Evolutionary conservation across 2,113 vertebrate species (phyloP).

Genomic region (Pelobates fuscus): DNA sequence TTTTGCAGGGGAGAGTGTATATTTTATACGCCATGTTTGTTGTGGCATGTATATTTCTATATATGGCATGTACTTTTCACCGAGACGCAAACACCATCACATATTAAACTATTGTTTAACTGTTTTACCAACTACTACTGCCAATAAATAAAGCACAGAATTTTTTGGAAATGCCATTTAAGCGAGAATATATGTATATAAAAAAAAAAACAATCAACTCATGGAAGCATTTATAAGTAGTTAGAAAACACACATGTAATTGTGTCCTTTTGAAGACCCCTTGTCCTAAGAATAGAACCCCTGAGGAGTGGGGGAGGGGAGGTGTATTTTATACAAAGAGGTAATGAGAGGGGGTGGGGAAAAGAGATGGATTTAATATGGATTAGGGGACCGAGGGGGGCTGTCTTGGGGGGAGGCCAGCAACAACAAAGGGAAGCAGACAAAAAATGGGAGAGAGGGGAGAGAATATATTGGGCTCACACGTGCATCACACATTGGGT

Average conservation of each 20-base stretch:
- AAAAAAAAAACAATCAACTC: not conserved
- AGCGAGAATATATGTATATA: not conserved
- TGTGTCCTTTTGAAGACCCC: slow-evolving; percentile 7
- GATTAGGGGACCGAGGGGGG: slow-evolving; percentile 8
- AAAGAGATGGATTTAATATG: slow-evolving; percentile 29
- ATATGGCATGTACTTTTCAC: too few relatives aligned
- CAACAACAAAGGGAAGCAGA: slow-evolving; percentile 2
- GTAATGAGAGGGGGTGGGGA: slow-evolving; percentile 24
- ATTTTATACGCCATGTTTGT: too few relatives aligned
- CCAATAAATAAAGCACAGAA: too few relatives aligned
- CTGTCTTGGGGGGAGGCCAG: not conserved
- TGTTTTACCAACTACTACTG: too few relatives aligned
- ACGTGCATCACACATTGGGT: not conserved
- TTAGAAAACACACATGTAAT: not conserved
- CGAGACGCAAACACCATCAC: too few relatives aligned
- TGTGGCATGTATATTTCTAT: too few relatives aligned
- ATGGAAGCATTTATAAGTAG: not conserved
- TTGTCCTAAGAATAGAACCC: not conserved
- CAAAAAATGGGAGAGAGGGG: not conserved
- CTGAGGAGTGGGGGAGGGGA: slow-evolving; percentile 25
- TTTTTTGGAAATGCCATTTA: too few relatives aligned
- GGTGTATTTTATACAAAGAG: slow-evolving; percentile 34
- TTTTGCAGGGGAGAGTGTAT: too few relatives aligned
- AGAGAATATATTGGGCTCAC: not conserved
- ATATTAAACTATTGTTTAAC: too few relatives aligned